Evolutionary conservation across 2,888 invertebrate species (phyloP), one percentile per base, ranked within the genome.

Genomic region (Lasioglossum oenotherae): DNA sequence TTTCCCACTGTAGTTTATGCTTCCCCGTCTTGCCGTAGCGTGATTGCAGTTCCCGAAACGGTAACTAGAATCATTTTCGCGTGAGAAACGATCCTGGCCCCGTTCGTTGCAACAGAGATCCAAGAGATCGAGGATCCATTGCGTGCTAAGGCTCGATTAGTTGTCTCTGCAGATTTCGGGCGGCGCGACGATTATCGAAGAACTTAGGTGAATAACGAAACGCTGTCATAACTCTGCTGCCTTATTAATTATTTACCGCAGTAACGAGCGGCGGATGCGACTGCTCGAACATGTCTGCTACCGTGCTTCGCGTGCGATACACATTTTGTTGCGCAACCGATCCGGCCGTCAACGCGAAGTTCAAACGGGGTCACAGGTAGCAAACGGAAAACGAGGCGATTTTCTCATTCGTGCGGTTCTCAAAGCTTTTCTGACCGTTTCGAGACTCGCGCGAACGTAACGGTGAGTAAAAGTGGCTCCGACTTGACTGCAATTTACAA

Each of bases 221-320:
- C 73, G 74, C 38, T 81, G 81, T 84, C 64, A 91, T 89, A 71
- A 74, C 83, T 74, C 69, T 84, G 6, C 35, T 46, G 88, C 87
- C 85, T 90, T 89, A 88, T 91, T 89, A 91, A 93, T 93, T 91
- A 90, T 91, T 91, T 91, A 88, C 86, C 89, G 85, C 84, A 88
- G 80, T 80, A 60, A 60, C 78, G 49, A 27, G 8, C 69, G 57
- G 71, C 77, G 80, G 77, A 81, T 80, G 72, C 72, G 73, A 53
- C 64, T 35, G 53, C 67, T 60, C 64, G 81, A 75, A 80, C 75
- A 78, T 46, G 69, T 73, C 80, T 76, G 80, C 82, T 10, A 81
- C 71, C 76, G 71, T 74, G 73, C 64, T 73, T 85, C 79, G 83
- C 87, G 86, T 64, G 86, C 87, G 86, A 83, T 87, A 83, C 77